Evolutionary conservation across 2,797 vertebrate species (phyloP).

Genomic region (Thamnophis elegans): DNA sequence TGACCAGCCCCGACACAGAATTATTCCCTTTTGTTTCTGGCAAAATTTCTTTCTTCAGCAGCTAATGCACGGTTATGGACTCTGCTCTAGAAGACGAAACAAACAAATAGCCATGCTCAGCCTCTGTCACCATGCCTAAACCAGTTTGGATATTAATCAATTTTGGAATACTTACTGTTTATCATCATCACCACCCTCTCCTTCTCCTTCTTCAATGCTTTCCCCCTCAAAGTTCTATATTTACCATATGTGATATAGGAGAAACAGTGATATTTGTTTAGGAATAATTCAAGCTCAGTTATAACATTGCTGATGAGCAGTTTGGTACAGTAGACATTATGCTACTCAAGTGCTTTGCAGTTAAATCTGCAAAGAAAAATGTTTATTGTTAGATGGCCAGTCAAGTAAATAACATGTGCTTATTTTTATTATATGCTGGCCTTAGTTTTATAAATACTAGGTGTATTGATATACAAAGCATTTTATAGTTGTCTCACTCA

Average conservation of each 20-base stretch:
- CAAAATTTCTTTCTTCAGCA: background rate
- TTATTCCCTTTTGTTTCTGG: background rate
- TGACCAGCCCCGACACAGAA: background rate
- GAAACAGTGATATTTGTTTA: background rate
- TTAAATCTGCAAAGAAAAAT: background rate
- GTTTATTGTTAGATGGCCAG: background rate
- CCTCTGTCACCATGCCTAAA: background rate
- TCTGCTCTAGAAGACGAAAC: background rate
- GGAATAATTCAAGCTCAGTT: background rate
- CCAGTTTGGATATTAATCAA: background rate
- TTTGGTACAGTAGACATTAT: background rate
- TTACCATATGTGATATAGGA: background rate
- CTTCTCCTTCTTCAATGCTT: background rate
- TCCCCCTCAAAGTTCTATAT: background rate
- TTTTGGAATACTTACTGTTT: background rate
- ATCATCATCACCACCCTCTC: background rate
- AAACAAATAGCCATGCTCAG: background rate
- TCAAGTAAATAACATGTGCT: background rate
- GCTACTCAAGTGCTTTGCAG: background rate
- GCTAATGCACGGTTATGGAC: background rate
- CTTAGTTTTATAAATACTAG: background rate
- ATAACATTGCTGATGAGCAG: background rate
- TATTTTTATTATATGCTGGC: background rate
- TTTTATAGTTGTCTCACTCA: background rate
- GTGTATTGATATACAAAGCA: background rate